phyloP scores from a whole-genome alignment of 2,797 vertebrate species.

The Tragopan temminckii region DNA sequence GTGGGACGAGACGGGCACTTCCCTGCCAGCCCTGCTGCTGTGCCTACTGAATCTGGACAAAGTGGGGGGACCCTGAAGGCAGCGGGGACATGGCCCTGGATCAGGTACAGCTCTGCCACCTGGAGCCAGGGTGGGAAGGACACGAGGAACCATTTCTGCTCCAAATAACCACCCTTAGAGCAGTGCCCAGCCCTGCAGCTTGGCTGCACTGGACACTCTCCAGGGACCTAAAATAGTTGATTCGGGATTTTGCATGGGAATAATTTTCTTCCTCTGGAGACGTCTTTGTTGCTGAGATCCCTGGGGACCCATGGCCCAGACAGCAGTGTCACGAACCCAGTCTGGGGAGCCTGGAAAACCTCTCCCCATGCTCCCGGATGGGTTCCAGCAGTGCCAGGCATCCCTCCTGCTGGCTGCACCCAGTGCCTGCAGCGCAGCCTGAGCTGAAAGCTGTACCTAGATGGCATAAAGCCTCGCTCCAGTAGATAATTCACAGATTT shows the following conservation, averaged over 20 bases:
- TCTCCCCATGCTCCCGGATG: background rate
- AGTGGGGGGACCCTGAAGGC: background rate
- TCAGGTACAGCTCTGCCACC: background rate
- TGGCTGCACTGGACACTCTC: background rate
- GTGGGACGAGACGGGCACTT: constrained; percentile 53
- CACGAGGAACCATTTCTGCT: background rate
- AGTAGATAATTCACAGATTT: background rate
- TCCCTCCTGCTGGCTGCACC: background rate
- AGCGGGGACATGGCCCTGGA: background rate
- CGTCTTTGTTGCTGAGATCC: background rate
- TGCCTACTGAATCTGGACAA: background rate
- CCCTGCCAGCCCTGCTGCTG: background rate
- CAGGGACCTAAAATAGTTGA: constrained; percentile 54
- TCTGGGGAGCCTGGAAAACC: background rate
- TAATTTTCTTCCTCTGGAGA: background rate
- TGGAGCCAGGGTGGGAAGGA: background rate
- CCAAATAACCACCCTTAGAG: background rate
- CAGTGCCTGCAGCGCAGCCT: background rate
- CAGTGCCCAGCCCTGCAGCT: background rate
- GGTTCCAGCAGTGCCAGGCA: background rate
- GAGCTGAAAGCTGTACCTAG: background rate
- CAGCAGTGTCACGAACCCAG: background rate
- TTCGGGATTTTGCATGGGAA: constrained; percentile 49
- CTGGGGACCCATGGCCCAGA: background rate
- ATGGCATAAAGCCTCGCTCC: background rate